These are phyloP conservation scores for Cavia porcellus DNA, from an alignment of 2,113 vertebrate genomes.

Conservation along the genomic window DNA sequence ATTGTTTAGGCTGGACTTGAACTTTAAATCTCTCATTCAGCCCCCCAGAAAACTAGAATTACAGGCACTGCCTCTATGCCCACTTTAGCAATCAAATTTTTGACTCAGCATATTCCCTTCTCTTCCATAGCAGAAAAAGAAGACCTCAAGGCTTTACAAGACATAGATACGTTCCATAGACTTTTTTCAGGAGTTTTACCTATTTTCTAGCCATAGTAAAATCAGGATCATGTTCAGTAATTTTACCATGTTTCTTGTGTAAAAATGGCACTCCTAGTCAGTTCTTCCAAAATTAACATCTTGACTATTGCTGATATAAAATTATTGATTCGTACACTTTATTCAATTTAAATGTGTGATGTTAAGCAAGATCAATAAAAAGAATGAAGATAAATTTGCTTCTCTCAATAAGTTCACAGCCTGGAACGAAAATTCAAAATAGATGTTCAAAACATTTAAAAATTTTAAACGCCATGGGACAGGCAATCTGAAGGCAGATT, in stretches of 20 bases:
- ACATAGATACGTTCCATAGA: neutral
- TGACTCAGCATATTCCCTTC: neutral
- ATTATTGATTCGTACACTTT: neutral
- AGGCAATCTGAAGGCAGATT: neutral
- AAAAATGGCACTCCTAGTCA: neutral
- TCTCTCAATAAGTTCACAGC: neutral
- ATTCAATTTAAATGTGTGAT: neutral
- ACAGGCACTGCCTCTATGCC: neutral
- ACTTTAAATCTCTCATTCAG: neutral
- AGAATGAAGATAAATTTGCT: neutral
- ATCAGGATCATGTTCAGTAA: slow-evolving; percentile 10
- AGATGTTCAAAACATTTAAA: neutral
- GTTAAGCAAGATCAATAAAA: neutral
- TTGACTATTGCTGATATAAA: neutral
- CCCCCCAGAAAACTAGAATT: neutral
- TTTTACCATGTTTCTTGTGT: neutral
- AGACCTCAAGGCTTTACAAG: neutral
- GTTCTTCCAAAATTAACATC: neutral
- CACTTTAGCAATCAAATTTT: neutral
- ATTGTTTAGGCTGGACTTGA: neutral
- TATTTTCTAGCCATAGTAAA: neutral
- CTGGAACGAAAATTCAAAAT: neutral
- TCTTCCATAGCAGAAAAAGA: neutral
- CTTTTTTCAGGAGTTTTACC: neutral
- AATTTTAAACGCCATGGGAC: neutral